Evolutionary conservation across 1,140 invertebrate genomes (phyloP), one percentile per base, ranked within the genome.

Genomic region (Drosophila baimaii): DNA sequence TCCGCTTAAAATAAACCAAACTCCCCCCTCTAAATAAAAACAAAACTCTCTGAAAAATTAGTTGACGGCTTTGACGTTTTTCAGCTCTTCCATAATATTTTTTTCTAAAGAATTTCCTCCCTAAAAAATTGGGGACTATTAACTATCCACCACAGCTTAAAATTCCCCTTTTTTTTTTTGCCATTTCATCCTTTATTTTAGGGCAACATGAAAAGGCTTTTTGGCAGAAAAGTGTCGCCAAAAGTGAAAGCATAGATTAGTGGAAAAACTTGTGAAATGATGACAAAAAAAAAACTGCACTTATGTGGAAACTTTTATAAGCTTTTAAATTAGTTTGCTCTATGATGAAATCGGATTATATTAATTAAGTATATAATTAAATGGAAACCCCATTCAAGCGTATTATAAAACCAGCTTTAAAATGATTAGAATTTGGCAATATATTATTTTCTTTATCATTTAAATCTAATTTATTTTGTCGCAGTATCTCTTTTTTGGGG

Each of bases 181-280:
- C 13, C 4, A 23, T 58, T 21, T 23, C 13, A 21, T 6, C 2
- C 23, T 58, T 58, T n/a, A 35, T n/a, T 58, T 62, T 27, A 27
- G 4, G 7, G 1, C 7, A 23, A 63, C 33, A 63, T 31, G 19
- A 59, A 63, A 59, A 59, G 17, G 35, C 54, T 59, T 41, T 63
- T 63, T 58, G 52, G 1, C 17, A 23, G 9, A 8, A 12, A 39
- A 41, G 15, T 59, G 17, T 1, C 17, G 9, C 8, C 0, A 17
- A 21, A 37, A 17, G 10, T 59, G 8, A 0, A 15, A 0, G n/a
- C 17, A 10, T 10, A 41, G 5, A 13, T n/a, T 15, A 7, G 3
- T n/a, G 5, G 0, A 12, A 1, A 33, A 31, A 33, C 10, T 52
- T 31, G 37, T 2, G 5, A 17, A n/a, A 27, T 23, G 21, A 8